Base-by-base conservation (phyloP, 2,797 vertebrate genomes). In the Heliangelus exortis region DNA sequence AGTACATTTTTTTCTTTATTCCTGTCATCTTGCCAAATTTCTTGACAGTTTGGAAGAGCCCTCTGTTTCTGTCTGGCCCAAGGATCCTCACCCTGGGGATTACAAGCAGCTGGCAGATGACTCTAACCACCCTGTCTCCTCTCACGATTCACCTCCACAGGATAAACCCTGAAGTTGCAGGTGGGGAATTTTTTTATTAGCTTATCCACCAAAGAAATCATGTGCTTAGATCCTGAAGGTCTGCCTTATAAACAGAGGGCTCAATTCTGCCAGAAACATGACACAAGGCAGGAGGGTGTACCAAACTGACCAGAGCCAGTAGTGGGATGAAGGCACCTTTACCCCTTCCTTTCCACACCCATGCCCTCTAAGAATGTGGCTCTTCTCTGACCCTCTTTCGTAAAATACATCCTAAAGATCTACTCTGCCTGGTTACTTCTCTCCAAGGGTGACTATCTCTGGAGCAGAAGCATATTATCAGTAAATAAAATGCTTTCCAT, bases 11-110 rank as follows among this genome's bases (percentile, higher is more conserved):
- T 87, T 82, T 68, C 39, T 15, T 83, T 86, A 76, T 58, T 85
- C n/a, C 16, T 89, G 59, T 81, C 69, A 88, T 84, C 73, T 75
- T 95, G 79, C 89, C 87, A 94, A 91, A 69, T 76, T 84, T 91
- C 23, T 74, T 78, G 72, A 76, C 53, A 76, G 66, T 36, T 92
- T 96, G 89, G 87, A 96, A 80, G 43, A 95, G 45, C 19, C 50
- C 45, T 91, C 59, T 2, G 1, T 79, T 90, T 85, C 58, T 74
- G 16, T 89, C 79, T 94, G 67, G 72, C 69, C 63, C 58, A 93
- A 63, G 63, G 69, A 72, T 76, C 92, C 85, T 88, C 82, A 81
- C 90, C 87, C 82, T 55, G 51, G 9, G 62, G 84, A 92, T 87
- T 91, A 86, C 69, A 86, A 93, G 45, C 48, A 81, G n/a, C 50